These are phyloP conservation scores for Pogonophryne albipinna DNA, from an alignment of 2,797 vertebrate genomes.

Conservation along the genomic window DNA sequence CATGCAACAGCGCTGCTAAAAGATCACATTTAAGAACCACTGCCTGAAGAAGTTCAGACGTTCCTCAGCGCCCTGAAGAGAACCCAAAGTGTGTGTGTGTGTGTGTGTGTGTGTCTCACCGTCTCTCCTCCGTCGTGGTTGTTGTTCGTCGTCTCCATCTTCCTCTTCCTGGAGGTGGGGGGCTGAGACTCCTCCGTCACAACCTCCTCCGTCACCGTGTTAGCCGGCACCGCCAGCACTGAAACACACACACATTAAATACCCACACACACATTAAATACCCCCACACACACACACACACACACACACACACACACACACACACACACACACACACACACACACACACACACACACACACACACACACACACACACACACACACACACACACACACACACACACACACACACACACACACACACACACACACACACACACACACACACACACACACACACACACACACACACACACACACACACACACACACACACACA, in stretches of 20 bases:
- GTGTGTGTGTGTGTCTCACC: slow-evolving; percentile 54
- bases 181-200: slow-evolving; percentile 81
- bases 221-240: slow-evolving; percentile 91
- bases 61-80: too few species aligned
- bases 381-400: too few species aligned
- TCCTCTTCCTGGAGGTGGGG: slow-evolving; percentile 85
- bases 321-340: not conserved
- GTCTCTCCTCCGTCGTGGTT: slow-evolving; percentile 80
- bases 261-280: not conserved
- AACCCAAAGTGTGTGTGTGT: too few species aligned
- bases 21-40: too few species aligned
- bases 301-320: not conserved
- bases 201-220: slow-evolving; percentile 89
- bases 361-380: too few species aligned
- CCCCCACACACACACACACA: not conserved
- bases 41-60: too few species aligned
- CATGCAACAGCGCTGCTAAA: too few species aligned
- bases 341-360: not conserved
- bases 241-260: not conserved
- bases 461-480: too few species aligned
- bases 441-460: too few species aligned
- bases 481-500: too few species aligned
- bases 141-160: slow-evolving; percentile 78
- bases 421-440: too few species aligned
- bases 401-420: too few species aligned